Evolutionary conservation across 2,113 vertebrate species (phyloP).

Genomic region (Copsychus sechellarum): DNA sequence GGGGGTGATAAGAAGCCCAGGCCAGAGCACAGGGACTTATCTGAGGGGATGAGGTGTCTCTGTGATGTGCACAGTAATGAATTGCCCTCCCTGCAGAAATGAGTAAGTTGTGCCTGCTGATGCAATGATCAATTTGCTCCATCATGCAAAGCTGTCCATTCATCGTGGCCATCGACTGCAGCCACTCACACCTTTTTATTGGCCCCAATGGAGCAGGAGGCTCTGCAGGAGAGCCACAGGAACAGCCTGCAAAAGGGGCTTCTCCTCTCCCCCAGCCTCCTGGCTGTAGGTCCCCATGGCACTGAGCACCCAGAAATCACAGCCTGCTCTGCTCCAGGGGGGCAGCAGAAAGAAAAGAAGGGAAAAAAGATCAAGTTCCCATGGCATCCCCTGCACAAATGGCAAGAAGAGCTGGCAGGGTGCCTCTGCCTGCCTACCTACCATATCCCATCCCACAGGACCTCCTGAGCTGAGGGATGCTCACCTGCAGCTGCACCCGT

Average conservation of each 20-base stretch:
- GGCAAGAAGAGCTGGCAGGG: neutral
- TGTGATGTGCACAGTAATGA: slow-evolving; percentile 52
- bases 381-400: neutral
- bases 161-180: slow-evolving; percentile 73
- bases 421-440: neutral
- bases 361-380: neutral
- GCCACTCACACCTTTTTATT: slow-evolving; percentile 17
- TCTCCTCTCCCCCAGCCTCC: fast-evolving
- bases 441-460: fast-evolving
- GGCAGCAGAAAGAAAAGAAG: neutral
- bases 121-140: slow-evolving; percentile 76
- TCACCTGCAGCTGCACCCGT: neutral
- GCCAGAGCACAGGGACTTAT: slow-evolving; percentile 4
- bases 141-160: slow-evolving; percentile 70
- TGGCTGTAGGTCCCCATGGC: neutral
- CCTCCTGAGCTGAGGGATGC: neutral
- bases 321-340: neutral
- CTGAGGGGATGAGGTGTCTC: slow-evolving; percentile 19
- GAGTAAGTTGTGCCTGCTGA: slow-evolving; percentile 67
- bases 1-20: slow-evolving; percentile 8
- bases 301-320: neutral
- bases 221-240: slow-evolving; percentile 51
- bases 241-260: neutral
- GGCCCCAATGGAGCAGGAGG: slow-evolving; percentile 49
- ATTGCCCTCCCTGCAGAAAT: slow-evolving; percentile 67